phyloP scores from a whole-genome alignment of 1,140 invertebrate genomes.

The Caligus rogercresseyi region DNA sequence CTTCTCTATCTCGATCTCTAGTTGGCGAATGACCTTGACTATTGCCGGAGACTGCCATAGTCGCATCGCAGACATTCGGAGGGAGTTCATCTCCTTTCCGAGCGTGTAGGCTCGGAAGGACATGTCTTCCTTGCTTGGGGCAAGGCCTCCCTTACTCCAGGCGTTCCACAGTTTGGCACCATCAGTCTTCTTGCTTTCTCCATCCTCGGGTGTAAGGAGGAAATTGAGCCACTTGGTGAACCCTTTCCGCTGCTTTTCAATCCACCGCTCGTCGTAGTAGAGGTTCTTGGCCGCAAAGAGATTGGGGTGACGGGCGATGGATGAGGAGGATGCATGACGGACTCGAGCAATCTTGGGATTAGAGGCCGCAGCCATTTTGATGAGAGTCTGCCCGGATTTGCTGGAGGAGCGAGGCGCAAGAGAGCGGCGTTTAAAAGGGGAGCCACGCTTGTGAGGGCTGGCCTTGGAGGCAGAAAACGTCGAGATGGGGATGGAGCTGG shows the following conservation, averaged over 20 bases:
- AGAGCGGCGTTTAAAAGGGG: not conserved
- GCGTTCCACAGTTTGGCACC: conserved; percentile 12
- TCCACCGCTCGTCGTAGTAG: conserved; percentile 58
- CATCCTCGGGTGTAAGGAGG: conserved; percentile 56
- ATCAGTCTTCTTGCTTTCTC: conserved; percentile 25
- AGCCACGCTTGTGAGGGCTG: not conserved
- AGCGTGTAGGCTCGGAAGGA: conserved; percentile 33
- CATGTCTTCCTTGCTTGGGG: conserved; percentile 33
- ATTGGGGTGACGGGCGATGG: conserved; percentile 4
- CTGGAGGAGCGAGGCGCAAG: not conserved
- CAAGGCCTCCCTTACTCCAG: conserved; percentile 22
- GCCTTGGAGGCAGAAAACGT: not conserved
- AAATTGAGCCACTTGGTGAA: conserved; percentile 76
- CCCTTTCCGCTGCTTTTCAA: conserved; percentile 54
- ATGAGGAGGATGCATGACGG: not conserved
- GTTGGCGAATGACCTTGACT: conserved; percentile 28
- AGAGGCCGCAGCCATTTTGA: not conserved
- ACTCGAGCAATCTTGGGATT: not conserved
- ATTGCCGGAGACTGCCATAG: conserved; percentile 31
- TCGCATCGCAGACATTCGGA: conserved; percentile 29
- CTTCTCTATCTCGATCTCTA: conserved; percentile 33
- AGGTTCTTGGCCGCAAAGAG: conserved; percentile 33
- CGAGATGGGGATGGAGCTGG: not conserved
- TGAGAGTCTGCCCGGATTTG: not conserved
- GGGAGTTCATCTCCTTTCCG: conserved; percentile 28